phyloP scores from a whole-genome alignment of 2,797 vertebrate genomes.

The Emys orbicularis region DNA sequence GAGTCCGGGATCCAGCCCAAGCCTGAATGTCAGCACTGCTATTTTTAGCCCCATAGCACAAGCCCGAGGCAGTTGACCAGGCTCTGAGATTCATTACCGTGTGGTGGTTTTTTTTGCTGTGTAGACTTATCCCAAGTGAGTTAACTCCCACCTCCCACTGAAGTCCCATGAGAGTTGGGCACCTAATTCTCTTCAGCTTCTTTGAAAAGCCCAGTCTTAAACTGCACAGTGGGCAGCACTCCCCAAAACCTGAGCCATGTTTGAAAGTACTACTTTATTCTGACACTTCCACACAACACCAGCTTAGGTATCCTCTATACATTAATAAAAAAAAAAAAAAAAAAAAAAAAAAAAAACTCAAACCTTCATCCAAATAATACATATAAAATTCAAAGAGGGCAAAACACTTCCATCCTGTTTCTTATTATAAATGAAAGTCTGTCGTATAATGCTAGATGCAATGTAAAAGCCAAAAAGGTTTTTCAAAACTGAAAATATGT shows the following conservation, averaged over 20 bases:
- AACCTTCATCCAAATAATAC: neutral
- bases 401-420: neutral
- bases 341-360: neutral
- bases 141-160: neutral
- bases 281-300: neutral
- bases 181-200: neutral
- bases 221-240: neutral
- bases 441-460: neutral
- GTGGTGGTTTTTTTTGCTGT: neutral
- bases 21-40: neutral
- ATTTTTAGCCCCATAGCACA: neutral
- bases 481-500: neutral
- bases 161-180: neutral
- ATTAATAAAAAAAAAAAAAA: neutral
- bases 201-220: neutral
- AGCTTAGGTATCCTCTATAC: neutral
- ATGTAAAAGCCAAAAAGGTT: neutral
- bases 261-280: conserved; percentile 17
- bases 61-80: neutral
- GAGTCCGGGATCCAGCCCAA: neutral
- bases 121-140: neutral
- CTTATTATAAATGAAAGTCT: neutral
- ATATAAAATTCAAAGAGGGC: neutral
- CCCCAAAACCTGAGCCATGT: neutral
- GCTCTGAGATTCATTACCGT: neutral